Evolutionary conservation across 2,797 vertebrate species (phyloP).

Genomic region (Uromys caudimaculatus): DNA sequence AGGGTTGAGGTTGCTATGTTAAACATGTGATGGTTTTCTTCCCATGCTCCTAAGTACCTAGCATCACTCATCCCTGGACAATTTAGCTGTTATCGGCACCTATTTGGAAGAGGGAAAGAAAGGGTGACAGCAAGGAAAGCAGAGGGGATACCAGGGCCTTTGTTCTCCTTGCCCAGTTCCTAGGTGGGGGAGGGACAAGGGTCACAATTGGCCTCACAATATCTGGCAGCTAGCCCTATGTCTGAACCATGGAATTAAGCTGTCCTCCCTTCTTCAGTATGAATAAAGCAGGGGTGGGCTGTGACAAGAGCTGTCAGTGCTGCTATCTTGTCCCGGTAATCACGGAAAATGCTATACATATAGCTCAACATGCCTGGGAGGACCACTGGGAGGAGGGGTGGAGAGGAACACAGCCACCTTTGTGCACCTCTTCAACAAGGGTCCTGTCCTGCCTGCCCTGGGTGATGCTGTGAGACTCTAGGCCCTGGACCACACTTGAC

Average conservation of each 20-base stretch:
- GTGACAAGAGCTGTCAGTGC: constrained; percentile 79
- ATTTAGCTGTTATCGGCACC: constrained; percentile 56
- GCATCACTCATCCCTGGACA: constrained; percentile 71
- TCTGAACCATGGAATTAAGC: constrained; percentile 60
- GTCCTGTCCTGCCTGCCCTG: neutral
- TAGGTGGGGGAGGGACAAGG: neutral
- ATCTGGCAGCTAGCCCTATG: neutral
- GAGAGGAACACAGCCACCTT: constrained; percentile 3
- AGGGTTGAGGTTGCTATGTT: neutral
- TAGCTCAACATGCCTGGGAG: constrained; percentile 48
- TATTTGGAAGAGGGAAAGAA: neutral
- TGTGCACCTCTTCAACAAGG: neutral
- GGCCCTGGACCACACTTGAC: neutral
- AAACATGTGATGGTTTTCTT: neutral
- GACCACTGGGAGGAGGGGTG: neutral
- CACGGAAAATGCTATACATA: neutral
- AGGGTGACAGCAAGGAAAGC: neutral
- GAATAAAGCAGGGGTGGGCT: neutral
- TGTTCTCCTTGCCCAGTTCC: neutral
- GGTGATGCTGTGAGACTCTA: neutral
- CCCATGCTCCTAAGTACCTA: neutral
- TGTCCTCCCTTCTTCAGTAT: constrained; percentile 55
- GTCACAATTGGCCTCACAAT: neutral
- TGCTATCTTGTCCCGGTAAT: neutral
- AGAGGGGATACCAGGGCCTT: constrained; percentile 42